Conservation (phyloP, 2,797 vertebrate species). For the Propithecus deckenii region DNA sequence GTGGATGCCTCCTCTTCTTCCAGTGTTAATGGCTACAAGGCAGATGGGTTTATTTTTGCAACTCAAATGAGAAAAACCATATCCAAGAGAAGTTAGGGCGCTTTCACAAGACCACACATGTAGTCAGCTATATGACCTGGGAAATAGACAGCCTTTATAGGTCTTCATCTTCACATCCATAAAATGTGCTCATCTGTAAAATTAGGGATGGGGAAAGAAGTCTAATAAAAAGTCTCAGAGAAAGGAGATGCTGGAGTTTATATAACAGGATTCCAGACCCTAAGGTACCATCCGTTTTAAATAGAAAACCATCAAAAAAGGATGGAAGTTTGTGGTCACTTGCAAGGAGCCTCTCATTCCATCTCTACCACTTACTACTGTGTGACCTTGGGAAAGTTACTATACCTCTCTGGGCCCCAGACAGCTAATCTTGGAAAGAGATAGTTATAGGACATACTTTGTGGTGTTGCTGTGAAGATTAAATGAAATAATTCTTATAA, state of each 20-base stretch:
- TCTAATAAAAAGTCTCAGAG: not conserved
- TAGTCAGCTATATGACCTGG: not conserved
- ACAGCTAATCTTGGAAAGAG: not conserved
- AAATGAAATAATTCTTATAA: not conserved
- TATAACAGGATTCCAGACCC: not conserved
- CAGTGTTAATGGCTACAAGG: not conserved
- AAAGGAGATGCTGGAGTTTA: not conserved
- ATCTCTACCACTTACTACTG: not conserved
- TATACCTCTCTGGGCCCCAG: not conserved
- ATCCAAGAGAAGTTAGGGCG: not conserved
- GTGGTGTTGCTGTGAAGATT: not conserved
- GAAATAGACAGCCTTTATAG: not conserved
- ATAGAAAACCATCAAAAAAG: not conserved
- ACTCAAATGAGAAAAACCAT: not conserved
- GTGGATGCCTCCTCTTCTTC: not conserved
- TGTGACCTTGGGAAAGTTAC: not conserved
- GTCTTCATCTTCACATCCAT: not conserved
- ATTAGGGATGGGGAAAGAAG: not conserved
- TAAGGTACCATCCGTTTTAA: not conserved
- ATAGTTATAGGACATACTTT: not conserved
- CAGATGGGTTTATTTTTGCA: conserved; percentile 30
- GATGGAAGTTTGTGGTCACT: not conserved
- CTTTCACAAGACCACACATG: not conserved
- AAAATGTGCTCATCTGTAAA: not conserved
- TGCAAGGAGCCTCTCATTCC: not conserved